These are phyloP conservation scores for Caenorhabditis sp. DNA, from an alignment of 2,888 invertebrate species.

Conservation along the genomic window DNA sequence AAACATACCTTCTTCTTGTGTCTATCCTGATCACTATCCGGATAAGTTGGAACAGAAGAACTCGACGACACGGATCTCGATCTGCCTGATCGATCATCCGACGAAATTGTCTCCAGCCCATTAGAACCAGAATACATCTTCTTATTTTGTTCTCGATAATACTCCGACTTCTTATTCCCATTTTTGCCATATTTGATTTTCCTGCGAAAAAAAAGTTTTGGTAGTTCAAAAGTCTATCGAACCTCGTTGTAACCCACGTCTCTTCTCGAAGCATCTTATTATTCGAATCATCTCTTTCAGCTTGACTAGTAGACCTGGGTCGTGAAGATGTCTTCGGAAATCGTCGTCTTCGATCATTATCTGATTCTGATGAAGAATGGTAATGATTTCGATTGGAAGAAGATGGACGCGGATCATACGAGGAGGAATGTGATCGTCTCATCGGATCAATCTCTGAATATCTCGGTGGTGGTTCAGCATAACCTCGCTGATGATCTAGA, in stretches of 20 bases:
- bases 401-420: not conserved
- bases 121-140: too few relatives aligned
- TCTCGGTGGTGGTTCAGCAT: slow-evolving; percentile 5
- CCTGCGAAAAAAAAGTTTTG: not conserved
- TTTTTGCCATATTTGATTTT: not conserved
- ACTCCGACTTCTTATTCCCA: not conserved
- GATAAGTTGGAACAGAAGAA: slow-evolving; percentile 21
- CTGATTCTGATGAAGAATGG: not conserved
- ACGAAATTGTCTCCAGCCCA: slow-evolving; percentile 8
- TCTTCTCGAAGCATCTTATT: not conserved
- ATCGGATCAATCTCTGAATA: slow-evolving; percentile 13
- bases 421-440: not conserved
- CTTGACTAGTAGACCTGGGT: not conserved
- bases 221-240: not conserved
- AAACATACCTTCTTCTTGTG: slow-evolving; percentile 3
- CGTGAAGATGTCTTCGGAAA: not conserved
- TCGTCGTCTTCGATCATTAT: not conserved
- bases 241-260: slow-evolving; percentile 5
- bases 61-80: slow-evolving; percentile 1
- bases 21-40: slow-evolving; percentile 8
- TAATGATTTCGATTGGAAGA: not conserved
- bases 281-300: not conserved
- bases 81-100: slow-evolving; percentile 7
- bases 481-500: not conserved
- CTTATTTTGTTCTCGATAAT: too few relatives aligned